These are phyloP conservation scores for Taxidea taxus DNA, from an alignment of 2,113 vertebrate genomes.

Conservation along the genomic window DNA sequence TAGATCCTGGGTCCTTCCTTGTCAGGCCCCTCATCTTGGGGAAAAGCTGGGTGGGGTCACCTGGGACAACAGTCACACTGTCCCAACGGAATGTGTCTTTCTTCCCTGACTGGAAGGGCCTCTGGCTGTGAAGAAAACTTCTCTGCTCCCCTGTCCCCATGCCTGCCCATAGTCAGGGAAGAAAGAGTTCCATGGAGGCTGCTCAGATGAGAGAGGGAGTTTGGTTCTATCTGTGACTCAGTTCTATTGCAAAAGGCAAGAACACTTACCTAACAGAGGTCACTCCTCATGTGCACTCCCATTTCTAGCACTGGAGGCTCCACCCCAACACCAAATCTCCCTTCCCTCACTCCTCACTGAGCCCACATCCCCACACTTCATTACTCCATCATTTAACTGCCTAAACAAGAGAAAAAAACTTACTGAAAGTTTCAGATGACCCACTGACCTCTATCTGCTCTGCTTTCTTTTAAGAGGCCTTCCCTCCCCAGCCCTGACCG, in stretches of 20 bases:
- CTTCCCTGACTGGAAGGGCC: constrained; percentile 34
- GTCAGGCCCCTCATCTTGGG: constrained; percentile 20
- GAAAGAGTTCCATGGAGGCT: not conserved
- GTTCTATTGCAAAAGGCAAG: not conserved
- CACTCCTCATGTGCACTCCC: not conserved
- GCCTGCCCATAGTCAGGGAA: not conserved
- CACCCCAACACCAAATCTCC: not conserved
- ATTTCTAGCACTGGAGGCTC: not conserved
- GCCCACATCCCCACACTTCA: not conserved
- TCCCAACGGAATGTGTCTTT: constrained; percentile 70
- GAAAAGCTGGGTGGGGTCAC: constrained; percentile 47
- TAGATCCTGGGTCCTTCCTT: not conserved
- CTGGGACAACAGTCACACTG: constrained; percentile 74
- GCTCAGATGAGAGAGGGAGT: not conserved
- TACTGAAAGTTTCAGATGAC: not conserved
- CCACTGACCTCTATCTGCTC: not conserved
- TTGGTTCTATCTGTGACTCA: not conserved
- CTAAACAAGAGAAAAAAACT: not conserved
- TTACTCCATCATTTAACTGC: not conserved
- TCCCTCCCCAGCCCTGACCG: not conserved
- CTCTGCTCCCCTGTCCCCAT: not conserved
- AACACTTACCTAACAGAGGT: accelerated
- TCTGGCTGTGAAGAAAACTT: not conserved
- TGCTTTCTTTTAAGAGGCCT: not conserved
- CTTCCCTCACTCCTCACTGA: not conserved